These are phyloP conservation scores for Trissolcus basalis DNA, from an alignment of 1,140 invertebrate species.

Conservation along the genomic window DNA sequence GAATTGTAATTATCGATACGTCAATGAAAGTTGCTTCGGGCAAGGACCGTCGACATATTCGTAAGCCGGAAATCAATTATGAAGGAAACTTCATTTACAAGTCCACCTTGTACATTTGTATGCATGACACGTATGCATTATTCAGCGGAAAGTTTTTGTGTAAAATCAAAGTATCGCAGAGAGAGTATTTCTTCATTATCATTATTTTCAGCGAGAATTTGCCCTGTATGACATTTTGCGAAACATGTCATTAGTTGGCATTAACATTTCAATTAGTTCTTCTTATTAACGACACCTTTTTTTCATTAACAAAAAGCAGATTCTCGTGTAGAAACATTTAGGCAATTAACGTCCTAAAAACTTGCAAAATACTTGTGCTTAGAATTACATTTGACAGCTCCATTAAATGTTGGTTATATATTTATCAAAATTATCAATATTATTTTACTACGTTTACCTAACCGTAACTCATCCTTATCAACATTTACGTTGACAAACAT, in stretches of 20 bases:
- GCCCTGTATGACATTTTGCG: conserved; percentile 9
- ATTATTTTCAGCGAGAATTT: conserved; percentile 10
- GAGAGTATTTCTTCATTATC: conserved; percentile 21
- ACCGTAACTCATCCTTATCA: conserved; percentile 12
- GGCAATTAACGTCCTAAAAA: too few species aligned
- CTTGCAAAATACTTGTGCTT: too few species aligned
- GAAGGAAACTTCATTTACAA: conserved; percentile 39
- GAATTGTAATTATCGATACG: too few species aligned
- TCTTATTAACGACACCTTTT: not conserved
- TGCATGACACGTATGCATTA: conserved; percentile 36
- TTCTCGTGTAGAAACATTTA: too few species aligned
- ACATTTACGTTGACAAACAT: conserved; percentile 27
- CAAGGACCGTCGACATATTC: conserved; percentile 6
- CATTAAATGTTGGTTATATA: not conserved
- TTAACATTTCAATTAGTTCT: conserved; percentile 26
- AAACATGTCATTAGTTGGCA: conserved; percentile 23
- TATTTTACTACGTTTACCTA: not conserved
- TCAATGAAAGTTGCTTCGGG: not conserved
- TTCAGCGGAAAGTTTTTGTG: conserved; percentile 37
- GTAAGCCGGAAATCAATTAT: conserved; percentile 35
- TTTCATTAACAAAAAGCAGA: not conserved
- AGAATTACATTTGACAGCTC: not conserved
- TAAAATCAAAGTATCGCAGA: conserved; percentile 16
- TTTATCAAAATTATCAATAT: not conserved
- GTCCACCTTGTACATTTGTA: conserved; percentile 41